These are phyloP conservation scores for Enteromius thamalakanensis DNA, from an alignment of 2,797 vertebrate species.

Conservation along the genomic window DNA sequence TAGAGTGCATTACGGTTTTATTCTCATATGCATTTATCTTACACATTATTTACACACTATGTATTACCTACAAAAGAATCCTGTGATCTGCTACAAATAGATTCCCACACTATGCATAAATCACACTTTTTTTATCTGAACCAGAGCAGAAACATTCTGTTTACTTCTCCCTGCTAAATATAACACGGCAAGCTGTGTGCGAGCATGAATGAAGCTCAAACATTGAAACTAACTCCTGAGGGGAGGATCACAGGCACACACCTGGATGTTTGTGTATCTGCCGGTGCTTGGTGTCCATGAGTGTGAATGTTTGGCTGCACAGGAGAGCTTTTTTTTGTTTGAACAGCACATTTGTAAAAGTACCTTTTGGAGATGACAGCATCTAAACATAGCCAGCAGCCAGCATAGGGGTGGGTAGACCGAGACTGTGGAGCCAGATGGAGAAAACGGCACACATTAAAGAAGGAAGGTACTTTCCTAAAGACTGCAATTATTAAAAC, in stretches of 20 bases:
- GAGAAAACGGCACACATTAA: background rate
- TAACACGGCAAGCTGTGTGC: constrained; percentile 20
- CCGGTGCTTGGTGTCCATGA: constrained; percentile 1
- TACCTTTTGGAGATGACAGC: constrained; percentile 16
- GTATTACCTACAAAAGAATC: background rate
- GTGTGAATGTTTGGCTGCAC: constrained; percentile 31
- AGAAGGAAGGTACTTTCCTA: background rate
- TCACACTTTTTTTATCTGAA: constrained; percentile 35
- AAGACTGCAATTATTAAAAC: background rate
- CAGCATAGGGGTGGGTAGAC: constrained; percentile 3
- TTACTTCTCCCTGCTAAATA: constrained; percentile 54
- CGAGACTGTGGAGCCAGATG: constrained; percentile 5
- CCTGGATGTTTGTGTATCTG: constrained; percentile 43
- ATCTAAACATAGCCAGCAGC: constrained; percentile 31
- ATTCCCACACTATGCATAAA: constrained; percentile 11
- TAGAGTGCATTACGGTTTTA: background rate
- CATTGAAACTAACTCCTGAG: constrained; percentile 39
- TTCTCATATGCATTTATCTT: background rate
- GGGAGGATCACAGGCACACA: constrained; percentile 42
- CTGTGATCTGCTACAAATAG: constrained; percentile 23
- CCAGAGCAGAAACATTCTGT: constrained; percentile 36
- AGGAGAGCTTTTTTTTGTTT: constrained; percentile 34
- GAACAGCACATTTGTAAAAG: constrained; percentile 7
- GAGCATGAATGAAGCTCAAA: constrained; percentile 39
- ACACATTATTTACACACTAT: background rate